Conservation (phyloP, 2,113 vertebrate genomes). For the Elachura formosa region DNA sequence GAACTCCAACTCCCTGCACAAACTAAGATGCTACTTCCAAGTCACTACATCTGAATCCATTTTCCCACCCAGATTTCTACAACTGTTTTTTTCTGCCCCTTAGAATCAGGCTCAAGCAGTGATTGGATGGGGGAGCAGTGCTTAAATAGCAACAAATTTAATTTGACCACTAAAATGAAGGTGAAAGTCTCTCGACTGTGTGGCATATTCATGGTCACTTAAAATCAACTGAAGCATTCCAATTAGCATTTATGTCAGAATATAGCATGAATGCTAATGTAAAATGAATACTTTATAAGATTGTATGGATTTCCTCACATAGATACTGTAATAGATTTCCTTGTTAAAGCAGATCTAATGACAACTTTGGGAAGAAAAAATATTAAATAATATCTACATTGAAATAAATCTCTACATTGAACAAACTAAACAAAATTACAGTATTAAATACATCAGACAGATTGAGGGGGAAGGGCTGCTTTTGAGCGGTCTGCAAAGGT, state of each 20-base stretch:
- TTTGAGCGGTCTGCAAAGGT: not conserved
- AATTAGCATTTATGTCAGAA: slow-evolving; percentile 64
- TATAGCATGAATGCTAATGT: slow-evolving; percentile 46
- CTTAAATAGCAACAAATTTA: slow-evolving; percentile 15
- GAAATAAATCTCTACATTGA: slow-evolving; percentile 13
- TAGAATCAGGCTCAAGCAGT: not conserved
- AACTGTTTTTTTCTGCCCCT: not conserved
- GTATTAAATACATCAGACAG: not conserved
- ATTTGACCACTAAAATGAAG: slow-evolving; percentile 32
- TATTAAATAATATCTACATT: not conserved
- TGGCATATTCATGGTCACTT: slow-evolving; percentile 42
- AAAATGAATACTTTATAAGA: slow-evolving; percentile 71
- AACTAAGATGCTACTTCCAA: not conserved
- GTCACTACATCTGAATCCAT: not conserved
- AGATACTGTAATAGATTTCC: slow-evolving; percentile 46
- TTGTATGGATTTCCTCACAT: slow-evolving; percentile 41
- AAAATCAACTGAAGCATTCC: slow-evolving; percentile 50
- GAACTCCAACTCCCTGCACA: not conserved
- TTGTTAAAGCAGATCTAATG: slow-evolving; percentile 61
- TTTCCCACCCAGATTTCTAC: not conserved
- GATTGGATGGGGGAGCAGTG: not conserved
- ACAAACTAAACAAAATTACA: slow-evolving; percentile 58
- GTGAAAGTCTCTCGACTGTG: slow-evolving; percentile 26
- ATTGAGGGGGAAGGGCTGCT: not conserved
- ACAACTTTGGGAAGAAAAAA: slow-evolving; percentile 36